phyloP scores from a whole-genome alignment of 2,797 vertebrate species.

The Dendrocincla fuliginosa region DNA sequence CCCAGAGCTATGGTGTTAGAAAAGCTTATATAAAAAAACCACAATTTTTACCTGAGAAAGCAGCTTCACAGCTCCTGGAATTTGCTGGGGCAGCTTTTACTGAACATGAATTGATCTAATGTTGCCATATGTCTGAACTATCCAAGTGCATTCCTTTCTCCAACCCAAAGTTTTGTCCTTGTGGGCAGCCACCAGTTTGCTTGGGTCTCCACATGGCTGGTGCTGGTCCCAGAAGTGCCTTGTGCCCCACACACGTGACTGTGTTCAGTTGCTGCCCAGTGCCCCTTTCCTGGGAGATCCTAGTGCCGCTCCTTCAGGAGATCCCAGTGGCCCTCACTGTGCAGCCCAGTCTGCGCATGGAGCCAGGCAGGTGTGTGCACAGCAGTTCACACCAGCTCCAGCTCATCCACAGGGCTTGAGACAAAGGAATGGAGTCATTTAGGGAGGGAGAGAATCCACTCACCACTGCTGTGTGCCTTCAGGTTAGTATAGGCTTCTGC shows the following conservation, averaged over 20 bases:
- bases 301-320: not conserved
- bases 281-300: not conserved
- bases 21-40: not conserved
- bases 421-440: not conserved
- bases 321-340: not conserved
- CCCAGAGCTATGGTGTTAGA: not conserved
- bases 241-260: rapidly evolving
- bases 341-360: not conserved
- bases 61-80: not conserved
- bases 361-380: not conserved
- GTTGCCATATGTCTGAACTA: not conserved
- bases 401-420: not conserved
- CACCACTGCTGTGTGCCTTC: not conserved
- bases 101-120: not conserved
- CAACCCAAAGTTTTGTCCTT: not conserved
- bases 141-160: not conserved
- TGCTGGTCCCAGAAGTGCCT: not conserved
- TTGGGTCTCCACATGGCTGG: not conserved
- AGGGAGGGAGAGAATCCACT: not conserved
- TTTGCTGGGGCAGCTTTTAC: not conserved
- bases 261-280: not conserved
- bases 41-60: not conserved
- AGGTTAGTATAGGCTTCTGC: not conserved
- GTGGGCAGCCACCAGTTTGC: not conserved
- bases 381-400: not conserved